A percentile compares a stretch with the other conserved stretches of the same genome.
phyloP scores from a whole-genome alignment of 2,888 invertebrate genomes.

The Acronicta leporina region DNA sequence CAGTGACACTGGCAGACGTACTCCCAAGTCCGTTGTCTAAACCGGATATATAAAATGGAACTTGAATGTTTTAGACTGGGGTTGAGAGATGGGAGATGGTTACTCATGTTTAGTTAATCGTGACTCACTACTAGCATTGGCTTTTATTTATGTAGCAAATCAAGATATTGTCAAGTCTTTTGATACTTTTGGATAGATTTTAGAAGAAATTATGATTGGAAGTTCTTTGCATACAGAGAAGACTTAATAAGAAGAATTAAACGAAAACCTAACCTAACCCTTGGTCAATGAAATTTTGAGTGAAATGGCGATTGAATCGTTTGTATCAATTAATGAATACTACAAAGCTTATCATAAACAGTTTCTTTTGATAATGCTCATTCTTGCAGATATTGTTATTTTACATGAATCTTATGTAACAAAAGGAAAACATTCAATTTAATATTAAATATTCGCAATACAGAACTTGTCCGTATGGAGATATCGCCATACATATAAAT shows the following conservation, averaged over 20 bases:
- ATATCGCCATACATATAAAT: constrained; percentile 45
- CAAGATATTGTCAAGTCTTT: background rate
- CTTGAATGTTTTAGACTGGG: constrained; percentile 34
- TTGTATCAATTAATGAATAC: too few relatives aligned
- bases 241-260: too few relatives aligned
- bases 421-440: constrained; percentile 33
- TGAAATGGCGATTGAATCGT: too few relatives aligned
- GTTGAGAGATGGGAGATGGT: constrained; percentile 12
- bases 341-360: too few relatives aligned
- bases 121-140: background rate
- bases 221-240: too few relatives aligned
- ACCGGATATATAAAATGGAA: constrained; percentile 56
- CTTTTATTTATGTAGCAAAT: background rate
- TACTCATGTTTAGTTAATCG: constrained; percentile 28
- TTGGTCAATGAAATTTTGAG: too few relatives aligned
- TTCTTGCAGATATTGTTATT: background rate
- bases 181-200: too few relatives aligned
- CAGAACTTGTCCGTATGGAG: constrained; percentile 40
- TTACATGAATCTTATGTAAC: background rate
- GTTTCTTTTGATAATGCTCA: too few relatives aligned
- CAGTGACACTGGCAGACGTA: constrained; percentile 62
- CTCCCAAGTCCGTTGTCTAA: constrained; percentile 67
- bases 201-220: too few relatives aligned
- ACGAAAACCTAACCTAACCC: too few relatives aligned
- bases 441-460: constrained; percentile 49